Conservation (phyloP, 2,888 invertebrate genomes). For the Cryptus armator region DNA sequence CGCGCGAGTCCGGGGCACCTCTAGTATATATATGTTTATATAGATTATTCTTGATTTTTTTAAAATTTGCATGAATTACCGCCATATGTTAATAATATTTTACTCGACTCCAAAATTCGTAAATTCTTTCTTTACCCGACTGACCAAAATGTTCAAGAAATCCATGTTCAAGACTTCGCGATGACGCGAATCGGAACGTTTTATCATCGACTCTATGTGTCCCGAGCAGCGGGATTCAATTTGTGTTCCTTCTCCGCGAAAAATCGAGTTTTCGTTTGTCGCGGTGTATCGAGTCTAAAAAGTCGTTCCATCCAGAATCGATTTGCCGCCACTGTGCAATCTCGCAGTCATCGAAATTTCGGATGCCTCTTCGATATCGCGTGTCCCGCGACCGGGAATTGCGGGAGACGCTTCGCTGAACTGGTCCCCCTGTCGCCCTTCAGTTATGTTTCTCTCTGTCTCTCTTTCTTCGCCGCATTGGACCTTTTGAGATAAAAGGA, state of each 20-base stretch:
- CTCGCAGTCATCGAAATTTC: conserved; percentile 6
- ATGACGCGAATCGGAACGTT: no score
- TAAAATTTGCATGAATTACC: no score
- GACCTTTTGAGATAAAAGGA: conserved; percentile 38
- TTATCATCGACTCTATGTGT: neutral
- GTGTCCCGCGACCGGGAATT: conserved; percentile 24
- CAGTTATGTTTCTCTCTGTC: neutral
- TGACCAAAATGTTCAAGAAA: no score
- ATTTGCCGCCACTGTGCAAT: neutral
- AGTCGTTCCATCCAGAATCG: neutral
- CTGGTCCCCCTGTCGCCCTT: neutral
- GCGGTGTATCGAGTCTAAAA: neutral
- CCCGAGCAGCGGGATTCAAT: neutral
- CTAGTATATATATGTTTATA: no score
- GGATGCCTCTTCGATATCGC: conserved; percentile 14
- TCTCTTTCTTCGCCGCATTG: conserved; percentile 30
- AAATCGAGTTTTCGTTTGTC: neutral
- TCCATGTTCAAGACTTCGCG: no score
- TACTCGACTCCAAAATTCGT: no score
- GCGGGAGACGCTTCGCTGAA: conserved; percentile 50
- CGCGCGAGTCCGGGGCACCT: no score
- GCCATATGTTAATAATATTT: no score
- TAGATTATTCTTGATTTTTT: no score
- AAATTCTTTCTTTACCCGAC: no score
- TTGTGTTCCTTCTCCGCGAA: neutral